Base-by-base conservation (phyloP, 2,888 invertebrate genomes). In the Reticulitermes lucifugus region DNA sequence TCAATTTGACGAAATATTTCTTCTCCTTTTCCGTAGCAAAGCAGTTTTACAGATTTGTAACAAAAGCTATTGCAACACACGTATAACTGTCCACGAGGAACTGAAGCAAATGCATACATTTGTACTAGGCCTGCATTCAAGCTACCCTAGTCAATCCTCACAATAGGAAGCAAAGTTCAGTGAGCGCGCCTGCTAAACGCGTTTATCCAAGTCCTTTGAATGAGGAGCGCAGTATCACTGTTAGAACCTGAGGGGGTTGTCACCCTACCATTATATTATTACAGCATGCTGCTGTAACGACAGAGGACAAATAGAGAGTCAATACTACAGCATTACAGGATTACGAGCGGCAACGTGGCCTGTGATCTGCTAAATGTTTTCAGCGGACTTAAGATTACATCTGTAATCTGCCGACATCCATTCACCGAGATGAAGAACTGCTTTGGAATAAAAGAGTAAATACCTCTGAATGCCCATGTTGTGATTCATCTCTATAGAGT, bases 291-390 rank as follows among this genome's bases (percentile, higher is more conserved):
- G 73, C 35, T 73, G 41, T 10, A n/a, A 7, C 0, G n/a, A 9
- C 65, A 10, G 65, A 25, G 65, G 65, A 65, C 25, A 25, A 77
- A 77, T n/a, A 21, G 35, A 43, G 41, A 46, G n/a, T n/a, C 77
- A 46, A 43, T 77, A 46, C 46, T 22, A 14, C n/a, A 43, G 43
- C 65, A 65, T 81, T 81, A 81, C 81, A 65, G 81, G 81, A 81
- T 81, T 81, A 81, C n/a, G 43, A 70, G 65, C 43, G 81, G 81
- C 59, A 79, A 29, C 79, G 5, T 79, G 35, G 79, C 79, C 46
- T 77, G 77, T 77, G 77, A 77, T 77, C 77, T 46, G 77, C 22
- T 46, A 77, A 46, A 77, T 46, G 77, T 77, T 77, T 43, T 46
- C 77, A 77, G 25, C n/a, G 22, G 5, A 77, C 22, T 35, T 77